Percentiles rank a stretch among this genome's conserved stretches.
Evolutionary conservation across 2,797 vertebrate species (phyloP).

Genomic region (Threskiornis aethiopicus): DNA sequence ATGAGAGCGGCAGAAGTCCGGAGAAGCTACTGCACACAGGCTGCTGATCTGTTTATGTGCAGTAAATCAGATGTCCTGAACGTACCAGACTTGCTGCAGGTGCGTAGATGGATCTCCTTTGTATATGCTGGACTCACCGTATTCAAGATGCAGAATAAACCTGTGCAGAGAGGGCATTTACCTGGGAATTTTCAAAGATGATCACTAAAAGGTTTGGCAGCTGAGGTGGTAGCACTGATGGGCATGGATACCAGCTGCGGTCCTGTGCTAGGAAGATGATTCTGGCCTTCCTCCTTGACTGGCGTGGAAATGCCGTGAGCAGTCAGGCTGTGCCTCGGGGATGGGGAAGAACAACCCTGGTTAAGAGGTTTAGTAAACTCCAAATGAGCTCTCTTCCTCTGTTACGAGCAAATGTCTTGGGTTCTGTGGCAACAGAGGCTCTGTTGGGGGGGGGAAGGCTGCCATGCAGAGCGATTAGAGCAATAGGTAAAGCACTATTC

Average conservation of each 20-base stretch:
- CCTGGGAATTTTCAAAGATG: not conserved
- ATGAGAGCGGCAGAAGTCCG: not conserved
- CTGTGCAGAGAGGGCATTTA: not conserved
- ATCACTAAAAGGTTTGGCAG: not conserved
- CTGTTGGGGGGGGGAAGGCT: constrained; percentile 47
- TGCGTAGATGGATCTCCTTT: not conserved
- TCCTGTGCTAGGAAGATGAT: not conserved
- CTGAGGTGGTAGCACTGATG: not conserved
- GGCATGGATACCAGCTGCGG: not conserved
- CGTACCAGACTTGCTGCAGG: not conserved
- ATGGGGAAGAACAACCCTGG: not conserved
- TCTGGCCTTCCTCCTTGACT: not conserved
- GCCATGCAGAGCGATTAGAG: not conserved
- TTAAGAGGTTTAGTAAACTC: not conserved
- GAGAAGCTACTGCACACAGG: not conserved
- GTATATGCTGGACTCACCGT: rapidly evolving
- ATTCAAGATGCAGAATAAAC: not conserved
- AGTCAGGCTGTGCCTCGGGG: not conserved
- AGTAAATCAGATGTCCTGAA: not conserved
- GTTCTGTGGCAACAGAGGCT: constrained; percentile 32
- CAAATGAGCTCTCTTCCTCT: not conserved
- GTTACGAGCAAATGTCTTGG: not conserved
- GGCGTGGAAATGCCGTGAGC: rapidly evolving
- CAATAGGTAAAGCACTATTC: constrained; percentile 54
- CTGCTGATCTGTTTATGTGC: rapidly evolving